Conservation (phyloP, 1,140 invertebrate genomes). For the Phthorimaea operculella region DNA sequence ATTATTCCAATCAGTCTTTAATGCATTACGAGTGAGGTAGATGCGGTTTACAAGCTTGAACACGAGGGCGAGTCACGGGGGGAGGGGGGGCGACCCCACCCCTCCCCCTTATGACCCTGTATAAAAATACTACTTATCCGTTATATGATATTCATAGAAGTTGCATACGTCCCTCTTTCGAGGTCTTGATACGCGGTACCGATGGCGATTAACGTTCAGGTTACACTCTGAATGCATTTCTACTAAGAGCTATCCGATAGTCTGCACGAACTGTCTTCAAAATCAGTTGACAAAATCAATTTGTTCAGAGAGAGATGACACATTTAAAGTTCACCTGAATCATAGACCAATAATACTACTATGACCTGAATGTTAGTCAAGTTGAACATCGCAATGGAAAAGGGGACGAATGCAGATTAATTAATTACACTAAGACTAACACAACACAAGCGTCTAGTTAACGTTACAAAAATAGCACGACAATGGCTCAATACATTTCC, state of each 20-base stretch:
- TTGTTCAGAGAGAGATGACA: neutral
- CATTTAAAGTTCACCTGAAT: neutral
- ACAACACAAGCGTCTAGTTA: slow-evolving; percentile 61
- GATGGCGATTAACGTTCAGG: slow-evolving; percentile 7
- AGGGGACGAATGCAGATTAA: slow-evolving; percentile 28
- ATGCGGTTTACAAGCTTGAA: slow-evolving; percentile 48
- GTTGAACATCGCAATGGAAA: slow-evolving; percentile 11
- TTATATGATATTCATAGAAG: slow-evolving; percentile 29
- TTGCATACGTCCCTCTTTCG: slow-evolving; percentile 30
- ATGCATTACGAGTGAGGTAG: slow-evolving; percentile 59
- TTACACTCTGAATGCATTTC: neutral
- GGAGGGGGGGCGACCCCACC: neutral
- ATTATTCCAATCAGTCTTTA: slow-evolving; percentile 58
- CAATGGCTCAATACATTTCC: slow-evolving; percentile 51
- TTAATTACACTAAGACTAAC: slow-evolving; percentile 51
- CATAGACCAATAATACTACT: no score
- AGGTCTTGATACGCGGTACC: slow-evolving; percentile 12
- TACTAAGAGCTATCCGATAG: neutral
- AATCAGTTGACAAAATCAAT: neutral
- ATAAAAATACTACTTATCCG: slow-evolving; percentile 49
- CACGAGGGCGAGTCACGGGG: slow-evolving; percentile 16
- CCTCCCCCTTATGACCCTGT: slow-evolving; percentile 22
- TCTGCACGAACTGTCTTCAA: neutral
- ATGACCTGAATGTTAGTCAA: no score
- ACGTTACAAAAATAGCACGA: slow-evolving; percentile 61